Evolutionary conservation across 2,797 vertebrate genomes (phyloP).

Genomic region (Monodelphis domestica): DNA sequence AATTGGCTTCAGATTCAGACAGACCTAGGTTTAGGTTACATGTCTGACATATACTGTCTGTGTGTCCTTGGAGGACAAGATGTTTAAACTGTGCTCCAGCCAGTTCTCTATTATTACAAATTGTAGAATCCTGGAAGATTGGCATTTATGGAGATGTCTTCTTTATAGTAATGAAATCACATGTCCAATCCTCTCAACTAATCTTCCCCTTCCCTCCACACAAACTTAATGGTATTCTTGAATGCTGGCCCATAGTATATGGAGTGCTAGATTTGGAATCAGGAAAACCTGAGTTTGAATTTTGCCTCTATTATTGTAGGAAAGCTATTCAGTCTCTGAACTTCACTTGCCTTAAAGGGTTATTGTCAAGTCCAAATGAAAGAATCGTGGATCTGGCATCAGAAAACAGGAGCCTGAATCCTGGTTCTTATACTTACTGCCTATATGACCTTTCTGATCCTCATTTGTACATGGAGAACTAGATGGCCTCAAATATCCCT

Average conservation of each 20-base stretch:
- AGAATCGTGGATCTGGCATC: neutral
- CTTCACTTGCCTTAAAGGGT: neutral
- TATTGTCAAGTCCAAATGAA: neutral
- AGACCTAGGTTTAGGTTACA: neutral
- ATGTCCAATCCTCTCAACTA: neutral
- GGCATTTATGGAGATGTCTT: neutral
- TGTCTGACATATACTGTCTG: neutral
- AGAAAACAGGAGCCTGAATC: neutral
- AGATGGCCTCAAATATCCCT: neutral
- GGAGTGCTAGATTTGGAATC: neutral
- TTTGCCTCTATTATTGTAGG: neutral
- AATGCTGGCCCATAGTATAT: neutral
- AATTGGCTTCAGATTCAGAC: neutral
- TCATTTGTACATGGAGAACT: neutral
- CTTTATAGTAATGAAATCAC: neutral
- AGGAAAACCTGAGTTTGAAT: neutral
- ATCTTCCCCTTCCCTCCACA: neutral
- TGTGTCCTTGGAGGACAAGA: neutral
- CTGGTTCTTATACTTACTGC: neutral
- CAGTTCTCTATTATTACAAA: no score
- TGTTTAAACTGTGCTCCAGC: neutral
- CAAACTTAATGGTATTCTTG: neutral
- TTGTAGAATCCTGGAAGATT: neutral
- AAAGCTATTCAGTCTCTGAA: neutral
- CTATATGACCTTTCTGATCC: neutral